Percentiles rank a stretch among this genome's conserved stretches.
Evolutionary conservation across 2,888 invertebrate genomes (phyloP).

Genomic region (Cerceris rybyensis): DNA sequence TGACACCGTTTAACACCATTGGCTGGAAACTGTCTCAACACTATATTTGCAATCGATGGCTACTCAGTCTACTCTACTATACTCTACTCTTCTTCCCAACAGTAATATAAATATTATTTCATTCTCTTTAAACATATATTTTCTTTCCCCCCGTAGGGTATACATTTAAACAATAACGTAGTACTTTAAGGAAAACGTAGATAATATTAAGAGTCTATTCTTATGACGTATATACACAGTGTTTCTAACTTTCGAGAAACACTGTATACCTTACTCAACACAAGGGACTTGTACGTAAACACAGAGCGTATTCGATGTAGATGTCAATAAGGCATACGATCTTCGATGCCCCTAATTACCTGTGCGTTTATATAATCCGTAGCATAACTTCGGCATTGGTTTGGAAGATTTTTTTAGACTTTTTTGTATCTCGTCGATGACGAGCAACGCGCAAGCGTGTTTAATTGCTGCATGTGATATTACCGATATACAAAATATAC

Average conservation of each 20-base stretch:
- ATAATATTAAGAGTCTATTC: too few species aligned
- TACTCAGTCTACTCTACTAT: background rate
- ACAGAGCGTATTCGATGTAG: too few species aligned
- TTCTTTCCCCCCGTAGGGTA: background rate
- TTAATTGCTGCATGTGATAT: constrained; percentile 6
- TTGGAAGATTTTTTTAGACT: background rate
- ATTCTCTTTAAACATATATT: background rate
- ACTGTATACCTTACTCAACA: too few species aligned
- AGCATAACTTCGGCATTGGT: background rate
- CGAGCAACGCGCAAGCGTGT: too few species aligned
- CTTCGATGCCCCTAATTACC: background rate
- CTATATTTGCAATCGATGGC: background rate
- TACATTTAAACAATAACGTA: too few species aligned
- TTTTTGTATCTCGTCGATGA: background rate
- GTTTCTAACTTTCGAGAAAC: too few species aligned
- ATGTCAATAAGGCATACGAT: background rate
- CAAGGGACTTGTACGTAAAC: too few species aligned
- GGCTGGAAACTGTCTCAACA: background rate
- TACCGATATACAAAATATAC: constrained; percentile 7
- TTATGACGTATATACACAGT: too few species aligned
- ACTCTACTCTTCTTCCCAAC: background rate
- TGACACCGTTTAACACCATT: background rate
- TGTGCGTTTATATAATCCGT: background rate
- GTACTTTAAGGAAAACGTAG: too few species aligned
- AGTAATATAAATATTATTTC: background rate